Base-by-base conservation (phyloP, 2,888 invertebrate genomes). In the Meiosimyza decipiens region DNA sequence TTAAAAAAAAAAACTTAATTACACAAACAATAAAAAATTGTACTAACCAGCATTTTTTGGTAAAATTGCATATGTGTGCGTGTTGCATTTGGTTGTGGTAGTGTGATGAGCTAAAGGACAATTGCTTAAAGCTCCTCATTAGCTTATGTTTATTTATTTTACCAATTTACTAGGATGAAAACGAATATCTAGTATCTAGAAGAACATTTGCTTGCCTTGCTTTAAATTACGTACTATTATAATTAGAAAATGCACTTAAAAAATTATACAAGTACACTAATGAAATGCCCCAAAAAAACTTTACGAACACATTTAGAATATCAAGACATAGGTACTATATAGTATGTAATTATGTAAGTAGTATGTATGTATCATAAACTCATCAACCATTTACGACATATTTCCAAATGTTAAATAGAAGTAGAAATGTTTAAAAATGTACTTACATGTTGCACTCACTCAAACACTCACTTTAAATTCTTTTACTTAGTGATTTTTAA, bases 321-420 rank as follows among this genome's bases (percentile, higher is more conserved):
- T 64, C 59, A 60, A 60, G 59, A 60, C 59, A 60, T 28, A 60
- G 22, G 22, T 60, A 60, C 28, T 22, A 28, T 15, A 18, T 18
- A 60, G 15, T 66, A 66, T 52, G 51, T 54, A 66, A 33, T 22
- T 54, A 54, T 15, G 40, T 52, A 54, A 16, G 40, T 55, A 22
- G 6, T 40, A 60, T 18, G 54, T 57, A 47, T 55, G 55, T 28
- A 67, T 55, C 55, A 67, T 67, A 67, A 68, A 85, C 84, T 84
- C 82, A 84, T 83, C 84, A 84, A 84, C 85, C 85, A 84, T 83
- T 68, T 84, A 84, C 85, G 85, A 84, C 84, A 84, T 59, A 66
- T 82, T 83, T 85, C 82, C 84, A 84, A 57, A 57, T 57, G 57
- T 22, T 57, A 57, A 28, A 50, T 51, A 82, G 76, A 77, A 82